Evolutionary conservation across 2,888 invertebrate species (phyloP), one percentile per base, ranked within the genome.

Genomic region (Tenthredo mesomela): DNA sequence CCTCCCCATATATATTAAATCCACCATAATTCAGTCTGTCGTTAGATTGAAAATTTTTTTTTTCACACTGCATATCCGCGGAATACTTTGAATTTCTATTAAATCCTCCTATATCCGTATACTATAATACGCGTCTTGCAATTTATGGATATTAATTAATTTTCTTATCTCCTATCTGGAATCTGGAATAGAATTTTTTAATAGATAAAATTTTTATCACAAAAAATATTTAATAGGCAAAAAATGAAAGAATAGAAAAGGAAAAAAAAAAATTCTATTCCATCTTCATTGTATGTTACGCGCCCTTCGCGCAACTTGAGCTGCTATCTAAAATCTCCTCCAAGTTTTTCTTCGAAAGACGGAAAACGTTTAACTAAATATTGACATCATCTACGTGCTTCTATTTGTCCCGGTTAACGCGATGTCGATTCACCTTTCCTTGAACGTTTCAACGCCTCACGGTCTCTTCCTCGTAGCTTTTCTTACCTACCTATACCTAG

Each of bases 361-460:
- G 67, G 18, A 40, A 71, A 73, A 21, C 73, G 73, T n/a, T 70
- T 40, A 40, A 73, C 73, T 73, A 73, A 73, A 73, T 73, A 73
- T 73, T 73, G 73, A 73, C 73, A 25, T 73, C 40, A 73, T 73
- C 73, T 73, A 43, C 73, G 40, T 25, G 73, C n/a, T 43, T 73
- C 43, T 73, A 73, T 73, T 73, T 43, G 73, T 73, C 43, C 73
- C 73, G n/a, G 70, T 70, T 70, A 70, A 75, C 75, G 43, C 29
- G 21, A n/a, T 21, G 43, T 18, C 75, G 25, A 29, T 77, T 77
- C 77, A 54, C 4, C 18, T 21, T 43, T 73, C 77, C n/a, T 73
- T 43, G 43, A 73, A 10, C 54, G 50, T 29, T 54, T 54, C 25
- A 54, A 25, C 21, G 15, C 54, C 15, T 33, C 15, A 29, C 29